A percentile compares a stretch with the other conserved stretches of the same genome.
These are phyloP conservation scores for Tetanocera ferruginea DNA, from an alignment of 2,888 invertebrate genomes.

Conservation along the genomic window DNA sequence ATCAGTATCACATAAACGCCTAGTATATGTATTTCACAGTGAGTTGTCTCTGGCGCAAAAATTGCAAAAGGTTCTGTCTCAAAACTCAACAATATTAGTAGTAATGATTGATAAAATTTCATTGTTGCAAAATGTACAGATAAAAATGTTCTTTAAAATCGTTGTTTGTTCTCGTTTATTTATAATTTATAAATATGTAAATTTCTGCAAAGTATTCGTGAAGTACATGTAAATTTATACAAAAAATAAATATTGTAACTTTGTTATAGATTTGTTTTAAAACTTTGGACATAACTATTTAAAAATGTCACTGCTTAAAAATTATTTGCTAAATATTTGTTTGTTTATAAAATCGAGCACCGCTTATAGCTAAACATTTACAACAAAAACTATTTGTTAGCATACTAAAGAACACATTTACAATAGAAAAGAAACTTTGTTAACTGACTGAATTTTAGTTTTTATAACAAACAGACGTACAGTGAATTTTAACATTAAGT, in stretches of 20 bases:
- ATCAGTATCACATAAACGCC: no score
- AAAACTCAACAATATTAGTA: no score
- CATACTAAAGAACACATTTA: constrained; percentile 44
- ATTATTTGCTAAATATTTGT: constrained; percentile 35
- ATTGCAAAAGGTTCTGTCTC: no score
- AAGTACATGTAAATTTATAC: background rate
- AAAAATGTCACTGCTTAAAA: constrained; percentile 2
- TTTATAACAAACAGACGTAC: background rate
- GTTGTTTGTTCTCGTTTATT: no score
- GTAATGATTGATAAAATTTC: no score
- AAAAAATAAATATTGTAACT: background rate
- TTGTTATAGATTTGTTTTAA: background rate
- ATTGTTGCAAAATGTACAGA: no score
- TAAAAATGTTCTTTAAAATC: no score
- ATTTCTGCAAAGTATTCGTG: background rate
- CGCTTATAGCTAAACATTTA: constrained; percentile 42
- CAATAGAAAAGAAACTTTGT: constrained; percentile 35
- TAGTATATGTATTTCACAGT: no score
- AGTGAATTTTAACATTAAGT: background rate
- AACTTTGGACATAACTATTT: background rate
- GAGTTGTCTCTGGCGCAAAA: no score
- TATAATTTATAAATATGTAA: no score
- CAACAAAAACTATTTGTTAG: constrained; percentile 25
- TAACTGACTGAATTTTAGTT: constrained; percentile 12
- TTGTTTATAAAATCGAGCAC: constrained; percentile 58